Conservation (phyloP, 2,888 invertebrate species). For the Chrysomela aeneicollis region DNA sequence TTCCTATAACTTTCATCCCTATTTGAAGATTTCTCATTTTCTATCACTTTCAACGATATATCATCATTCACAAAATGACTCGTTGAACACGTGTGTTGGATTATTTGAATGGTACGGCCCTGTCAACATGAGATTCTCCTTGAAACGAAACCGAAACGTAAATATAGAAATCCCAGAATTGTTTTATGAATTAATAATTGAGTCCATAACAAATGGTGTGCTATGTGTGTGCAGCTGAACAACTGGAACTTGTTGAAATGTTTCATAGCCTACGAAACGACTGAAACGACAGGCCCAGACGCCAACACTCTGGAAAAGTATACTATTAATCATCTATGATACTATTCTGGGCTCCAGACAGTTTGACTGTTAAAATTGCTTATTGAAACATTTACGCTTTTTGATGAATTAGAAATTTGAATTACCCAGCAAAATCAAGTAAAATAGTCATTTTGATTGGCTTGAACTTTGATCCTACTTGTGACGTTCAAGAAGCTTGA, state of each 20-base stretch:
- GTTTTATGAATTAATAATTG: constrained; percentile 24
- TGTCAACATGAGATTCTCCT: neutral
- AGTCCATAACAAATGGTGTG: constrained; percentile 31
- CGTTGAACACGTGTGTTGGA: too few species aligned
- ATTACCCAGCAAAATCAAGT: too few species aligned
- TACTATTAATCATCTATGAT: constrained; percentile 17
- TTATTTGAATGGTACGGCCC: neutral
- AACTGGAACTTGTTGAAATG: constrained; percentile 38
- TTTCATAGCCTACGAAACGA: constrained; percentile 29
- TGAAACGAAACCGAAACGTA: neutral
- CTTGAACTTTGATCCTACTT: too few species aligned
- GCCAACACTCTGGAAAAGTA: constrained; percentile 28
- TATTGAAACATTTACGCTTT: neutral
- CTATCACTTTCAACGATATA: too few species aligned
- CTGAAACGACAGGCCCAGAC: constrained; percentile 14
- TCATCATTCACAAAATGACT: too few species aligned
- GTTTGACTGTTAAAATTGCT: neutral
- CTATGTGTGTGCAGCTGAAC: constrained; percentile 32
- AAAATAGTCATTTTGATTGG: too few species aligned
- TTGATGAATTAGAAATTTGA: too few species aligned
- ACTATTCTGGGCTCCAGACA: constrained; percentile 22
- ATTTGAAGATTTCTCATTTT: too few species aligned
- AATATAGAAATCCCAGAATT: constrained; percentile 24
- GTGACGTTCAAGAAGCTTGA: too few species aligned
- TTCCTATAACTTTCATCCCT: too few species aligned